Conservation (phyloP, 2,797 vertebrate genomes). For the Onychomys leucogaster region DNA sequence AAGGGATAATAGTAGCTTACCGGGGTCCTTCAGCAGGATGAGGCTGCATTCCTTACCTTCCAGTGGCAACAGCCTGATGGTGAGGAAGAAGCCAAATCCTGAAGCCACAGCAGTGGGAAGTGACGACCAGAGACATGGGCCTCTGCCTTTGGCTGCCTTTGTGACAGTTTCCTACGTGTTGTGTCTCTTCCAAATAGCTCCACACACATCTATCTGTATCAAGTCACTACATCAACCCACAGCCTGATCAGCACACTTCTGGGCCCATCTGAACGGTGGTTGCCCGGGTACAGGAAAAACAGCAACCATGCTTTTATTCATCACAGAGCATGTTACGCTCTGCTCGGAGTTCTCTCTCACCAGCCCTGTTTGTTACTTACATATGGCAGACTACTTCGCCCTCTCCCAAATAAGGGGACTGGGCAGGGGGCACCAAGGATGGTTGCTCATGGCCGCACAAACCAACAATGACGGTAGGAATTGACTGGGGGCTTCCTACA, state of each 20-base stretch:
- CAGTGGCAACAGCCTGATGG: neutral
- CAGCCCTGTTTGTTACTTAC: neutral
- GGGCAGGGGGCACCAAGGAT: neutral
- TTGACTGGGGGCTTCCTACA: neutral
- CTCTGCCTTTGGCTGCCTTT: neutral
- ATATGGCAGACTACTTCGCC: neutral
- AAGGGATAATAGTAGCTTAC: neutral
- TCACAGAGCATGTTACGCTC: neutral
- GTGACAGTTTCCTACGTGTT: neutral
- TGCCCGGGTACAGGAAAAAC: neutral
- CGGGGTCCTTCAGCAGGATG: neutral
- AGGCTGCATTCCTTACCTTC: neutral
- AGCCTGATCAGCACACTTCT: neutral
- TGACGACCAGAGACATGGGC: neutral
- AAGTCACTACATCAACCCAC: neutral
- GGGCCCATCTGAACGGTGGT: neutral
- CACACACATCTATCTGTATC: neutral
- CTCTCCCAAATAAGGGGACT: neutral
- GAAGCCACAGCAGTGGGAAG: neutral
- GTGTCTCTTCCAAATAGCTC: neutral
- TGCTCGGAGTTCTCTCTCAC: neutral
- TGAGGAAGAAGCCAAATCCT: neutral
- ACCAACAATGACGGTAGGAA: neutral
- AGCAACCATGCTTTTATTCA: slow-evolving; percentile 1
- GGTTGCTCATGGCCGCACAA: neutral